Conservation (phyloP, 2,888 invertebrate genomes). For the Myopa tessellatipennis region DNA sequence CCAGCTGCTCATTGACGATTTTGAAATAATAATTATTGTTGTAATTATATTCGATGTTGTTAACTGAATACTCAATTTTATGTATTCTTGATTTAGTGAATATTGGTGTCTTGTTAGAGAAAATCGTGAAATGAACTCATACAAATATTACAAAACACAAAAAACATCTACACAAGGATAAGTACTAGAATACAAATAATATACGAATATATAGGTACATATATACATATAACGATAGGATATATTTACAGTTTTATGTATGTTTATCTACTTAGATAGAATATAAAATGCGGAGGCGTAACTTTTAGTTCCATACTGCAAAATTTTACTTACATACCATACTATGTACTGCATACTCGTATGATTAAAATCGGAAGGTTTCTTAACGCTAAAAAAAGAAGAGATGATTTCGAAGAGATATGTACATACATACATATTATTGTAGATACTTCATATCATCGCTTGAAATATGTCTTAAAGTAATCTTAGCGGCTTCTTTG, state of each 20-base stretch:
- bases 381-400: conserved; percentile 6
- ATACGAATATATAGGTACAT: conserved; percentile 23
- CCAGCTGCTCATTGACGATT: background rate
- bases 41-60: conserved; percentile 39
- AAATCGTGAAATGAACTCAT: conserved; percentile 18
- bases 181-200: conserved; percentile 15
- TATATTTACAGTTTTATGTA: conserved; percentile 29
- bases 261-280: conserved; percentile 35
- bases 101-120: conserved; percentile 39
- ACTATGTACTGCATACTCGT: background rate
- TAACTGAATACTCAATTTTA: conserved; percentile 24
- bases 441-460: too few relatives aligned
- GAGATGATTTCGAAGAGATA: background rate
- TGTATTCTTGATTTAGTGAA: conserved; percentile 29
- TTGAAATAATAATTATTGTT: conserved; percentile 35
- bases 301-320: background rate
- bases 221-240: conserved; percentile 19
- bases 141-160: conserved; percentile 14
- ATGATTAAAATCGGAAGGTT: conserved; percentile 12
- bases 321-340: background rate
- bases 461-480: too few relatives aligned
- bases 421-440: background rate
- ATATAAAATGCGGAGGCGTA: conserved; percentile 17
- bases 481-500: too few relatives aligned
- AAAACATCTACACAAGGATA: conserved; percentile 14